phyloP scores from a whole-genome alignment of 30 jellyfish, hydroid and myxozoan genomes.

The Sanderia malayensis region DNA sequence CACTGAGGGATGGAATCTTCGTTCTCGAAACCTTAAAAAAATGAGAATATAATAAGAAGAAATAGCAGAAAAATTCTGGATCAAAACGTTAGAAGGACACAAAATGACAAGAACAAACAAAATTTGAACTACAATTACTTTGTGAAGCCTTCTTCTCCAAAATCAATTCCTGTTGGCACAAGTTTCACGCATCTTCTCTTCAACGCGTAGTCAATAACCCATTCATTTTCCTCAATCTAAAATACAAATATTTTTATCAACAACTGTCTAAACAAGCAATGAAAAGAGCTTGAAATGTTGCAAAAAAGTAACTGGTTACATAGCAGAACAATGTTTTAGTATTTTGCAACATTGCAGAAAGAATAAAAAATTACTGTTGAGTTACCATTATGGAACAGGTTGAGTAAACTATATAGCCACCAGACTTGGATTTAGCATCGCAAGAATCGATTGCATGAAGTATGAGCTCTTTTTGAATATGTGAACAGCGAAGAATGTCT shows the following conservation, averaged over 20 bases:
- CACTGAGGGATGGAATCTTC: conserved; percentile 85
- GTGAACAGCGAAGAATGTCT: conserved; percentile 89
- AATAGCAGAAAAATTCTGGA: no score
- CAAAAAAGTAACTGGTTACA: no score
- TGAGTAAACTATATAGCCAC: conserved; percentile 94
- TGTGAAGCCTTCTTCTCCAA: conserved; percentile 91
- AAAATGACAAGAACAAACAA: neutral
- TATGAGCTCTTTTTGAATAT: conserved; percentile 82
- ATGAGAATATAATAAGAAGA: no score
- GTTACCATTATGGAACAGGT: conserved; percentile 95
- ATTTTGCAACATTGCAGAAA: no score
- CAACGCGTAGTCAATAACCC: conserved; percentile 96
- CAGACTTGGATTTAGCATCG: conserved; percentile 93
- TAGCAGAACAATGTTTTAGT: no score
- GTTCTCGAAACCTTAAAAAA: conserved; percentile 61
- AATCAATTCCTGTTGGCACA: conserved; percentile 92
- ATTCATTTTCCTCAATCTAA: conserved; percentile 94
- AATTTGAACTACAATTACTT: conserved; percentile 40
- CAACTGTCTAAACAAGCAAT: no score
- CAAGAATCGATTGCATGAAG: conserved; percentile 98
- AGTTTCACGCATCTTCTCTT: conserved; percentile 78
- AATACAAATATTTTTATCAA: no score
- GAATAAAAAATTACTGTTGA: no score
- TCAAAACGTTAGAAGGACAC: no score
- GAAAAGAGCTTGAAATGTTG: no score